These are phyloP conservation scores for Ylistrum balloti DNA, from an alignment of 1,140 invertebrate species.

Conservation along the genomic window DNA sequence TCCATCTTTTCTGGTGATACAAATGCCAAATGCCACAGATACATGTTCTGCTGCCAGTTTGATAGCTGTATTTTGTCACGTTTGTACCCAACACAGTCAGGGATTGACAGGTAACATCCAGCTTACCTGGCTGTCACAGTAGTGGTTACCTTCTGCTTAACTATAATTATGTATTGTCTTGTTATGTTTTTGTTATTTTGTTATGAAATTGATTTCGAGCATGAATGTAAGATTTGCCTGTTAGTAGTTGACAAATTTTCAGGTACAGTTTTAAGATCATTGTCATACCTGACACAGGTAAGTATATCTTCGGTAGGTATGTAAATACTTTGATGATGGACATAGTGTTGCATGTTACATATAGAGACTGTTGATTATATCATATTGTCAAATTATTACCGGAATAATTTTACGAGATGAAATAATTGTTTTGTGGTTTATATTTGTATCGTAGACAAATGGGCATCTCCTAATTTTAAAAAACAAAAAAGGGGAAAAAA, in stretches of 20 bases:
- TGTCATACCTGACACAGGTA: neutral
- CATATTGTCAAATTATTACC: no score
- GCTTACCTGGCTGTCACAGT: constrained; percentile 45
- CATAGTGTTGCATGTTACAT: no score
- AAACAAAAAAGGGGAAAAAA: no score
- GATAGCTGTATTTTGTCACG: neutral
- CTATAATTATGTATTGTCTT: neutral
- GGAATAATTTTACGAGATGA: no score
- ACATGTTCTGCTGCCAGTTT: neutral
- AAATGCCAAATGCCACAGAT: neutral
- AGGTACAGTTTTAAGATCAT: neutral
- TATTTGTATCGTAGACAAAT: no score
- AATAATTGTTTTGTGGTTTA: no score
- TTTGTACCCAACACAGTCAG: neutral
- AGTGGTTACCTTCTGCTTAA: constrained; percentile 36
- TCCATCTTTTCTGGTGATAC: neutral
- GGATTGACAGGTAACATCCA: constrained; percentile 47
- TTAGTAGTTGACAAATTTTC: neutral
- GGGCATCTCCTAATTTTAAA: no score
- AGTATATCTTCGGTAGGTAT: neutral
- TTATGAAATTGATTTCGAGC: neutral
- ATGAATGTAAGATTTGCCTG: neutral
- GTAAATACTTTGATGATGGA: neutral
- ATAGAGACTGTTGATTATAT: no score
- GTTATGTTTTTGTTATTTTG: neutral